A percentile compares a stretch with the other conserved stretches of the same genome.
Conservation (phyloP, 1,140 invertebrate genomes). For the Drepana arcuata region DNA sequence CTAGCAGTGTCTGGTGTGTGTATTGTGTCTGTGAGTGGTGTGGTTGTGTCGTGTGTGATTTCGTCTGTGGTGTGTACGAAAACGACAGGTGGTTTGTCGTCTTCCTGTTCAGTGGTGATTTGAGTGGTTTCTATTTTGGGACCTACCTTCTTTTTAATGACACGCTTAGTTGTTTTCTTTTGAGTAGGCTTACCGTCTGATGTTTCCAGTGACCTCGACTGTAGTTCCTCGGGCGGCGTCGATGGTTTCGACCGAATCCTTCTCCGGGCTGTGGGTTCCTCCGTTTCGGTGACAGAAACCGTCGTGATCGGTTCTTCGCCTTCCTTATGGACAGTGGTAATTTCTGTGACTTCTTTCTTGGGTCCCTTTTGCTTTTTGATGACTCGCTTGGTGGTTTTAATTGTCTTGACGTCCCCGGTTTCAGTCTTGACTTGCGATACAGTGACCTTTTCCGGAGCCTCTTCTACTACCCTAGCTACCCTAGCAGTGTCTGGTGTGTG, state of each 20-base stretch:
- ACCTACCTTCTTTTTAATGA: slow-evolving; percentile 35
- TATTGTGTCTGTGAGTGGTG: slow-evolving; percentile 3
- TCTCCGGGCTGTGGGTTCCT: slow-evolving; percentile 1
- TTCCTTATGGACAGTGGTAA: slow-evolving; percentile 30
- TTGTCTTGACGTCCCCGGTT: slow-evolving; percentile 21
- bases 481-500: slow-evolving; percentile 17
- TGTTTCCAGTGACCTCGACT: slow-evolving; percentile 16
- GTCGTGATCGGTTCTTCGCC: slow-evolving; percentile 37
- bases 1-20: slow-evolving; percentile 1
- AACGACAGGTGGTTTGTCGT: slow-evolving; percentile 10
- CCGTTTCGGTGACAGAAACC: slow-evolving; percentile 16
- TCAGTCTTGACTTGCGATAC: slow-evolving; percentile 37
- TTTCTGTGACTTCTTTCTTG: slow-evolving; percentile 33
- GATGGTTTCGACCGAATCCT: background rate
- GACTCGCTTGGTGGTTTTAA: slow-evolving; percentile 24
- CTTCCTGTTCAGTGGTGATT: slow-evolving; percentile 39
- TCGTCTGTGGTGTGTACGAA: slow-evolving; percentile 7
- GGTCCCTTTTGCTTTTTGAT: slow-evolving; percentile 28
- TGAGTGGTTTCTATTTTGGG: slow-evolving; percentile 37
- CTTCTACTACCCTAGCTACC: slow-evolving; percentile 10
- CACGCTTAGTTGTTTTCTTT: slow-evolving; percentile 37
- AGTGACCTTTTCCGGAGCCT: slow-evolving; percentile 19
- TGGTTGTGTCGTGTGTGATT: slow-evolving; percentile 2
- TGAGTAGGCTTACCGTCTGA: slow-evolving; percentile 40
- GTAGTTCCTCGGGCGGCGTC: slow-evolving; percentile 17